Evolutionary conservation across 2,888 invertebrate genomes (phyloP).

Genomic region (Lutraria lutraria): DNA sequence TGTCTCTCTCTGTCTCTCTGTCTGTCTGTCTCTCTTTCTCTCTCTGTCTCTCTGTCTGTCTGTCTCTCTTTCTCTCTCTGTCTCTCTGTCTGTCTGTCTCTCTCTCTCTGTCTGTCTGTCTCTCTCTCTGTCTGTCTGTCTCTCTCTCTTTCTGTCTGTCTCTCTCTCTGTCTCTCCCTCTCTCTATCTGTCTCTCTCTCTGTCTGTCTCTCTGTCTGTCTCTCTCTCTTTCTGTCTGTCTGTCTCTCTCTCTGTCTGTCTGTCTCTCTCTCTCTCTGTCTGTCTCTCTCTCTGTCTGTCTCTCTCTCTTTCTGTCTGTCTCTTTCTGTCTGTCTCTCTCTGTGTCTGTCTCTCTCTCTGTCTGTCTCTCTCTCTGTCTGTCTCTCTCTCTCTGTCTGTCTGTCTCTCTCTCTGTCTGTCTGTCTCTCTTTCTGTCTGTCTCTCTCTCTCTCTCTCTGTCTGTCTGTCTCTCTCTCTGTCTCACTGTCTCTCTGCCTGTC

Average conservation of each 20-base stretch:
- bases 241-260: neutral
- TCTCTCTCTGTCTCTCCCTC: too few species aligned
- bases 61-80: neutral
- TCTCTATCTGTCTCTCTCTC: neutral
- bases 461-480: constrained; percentile 16
- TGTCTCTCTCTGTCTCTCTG: too few species aligned
- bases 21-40: neutral
- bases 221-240: constrained; percentile 7
- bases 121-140: neutral
- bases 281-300: too few species aligned
- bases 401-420: neutral
- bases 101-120: neutral
- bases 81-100: neutral
- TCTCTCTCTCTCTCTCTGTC: constrained; percentile 22
- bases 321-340: neutral
- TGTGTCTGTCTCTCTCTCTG: constrained; percentile 6
- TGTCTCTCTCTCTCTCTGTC: too few species aligned
- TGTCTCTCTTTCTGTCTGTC: constrained; percentile 5
- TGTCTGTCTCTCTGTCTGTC: neutral
- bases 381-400: too few species aligned
- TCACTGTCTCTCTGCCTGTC: too few species aligned
- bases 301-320: too few species aligned
- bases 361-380: constrained; percentile 18
- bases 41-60: neutral
- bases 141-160: neutral